Percentiles rank a stretch among this genome's conserved stretches.
phyloP scores from a whole-genome alignment of 1,140 invertebrate species.

The Paraescarpia echinospica region DNA sequence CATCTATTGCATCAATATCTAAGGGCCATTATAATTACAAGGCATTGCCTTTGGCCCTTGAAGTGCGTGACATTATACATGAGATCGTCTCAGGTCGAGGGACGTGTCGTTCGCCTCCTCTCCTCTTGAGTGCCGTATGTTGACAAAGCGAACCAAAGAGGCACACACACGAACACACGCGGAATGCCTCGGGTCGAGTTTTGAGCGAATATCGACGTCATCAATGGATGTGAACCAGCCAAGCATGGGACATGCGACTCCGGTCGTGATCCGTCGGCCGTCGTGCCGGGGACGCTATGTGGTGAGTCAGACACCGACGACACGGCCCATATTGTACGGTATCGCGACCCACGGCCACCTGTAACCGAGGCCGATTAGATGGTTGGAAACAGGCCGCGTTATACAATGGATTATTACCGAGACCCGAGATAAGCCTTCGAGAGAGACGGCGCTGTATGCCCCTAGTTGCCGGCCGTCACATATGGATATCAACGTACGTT shows the following conservation, averaged over 20 bases:
- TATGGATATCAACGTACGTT: neutral
- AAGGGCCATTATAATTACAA: neutral
- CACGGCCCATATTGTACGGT: neutral
- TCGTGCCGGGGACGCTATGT: neutral
- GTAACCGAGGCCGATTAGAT: neutral
- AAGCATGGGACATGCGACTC: neutral
- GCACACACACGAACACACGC: neutral
- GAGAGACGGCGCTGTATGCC: neutral
- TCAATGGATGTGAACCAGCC: neutral
- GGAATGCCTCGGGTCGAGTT: neutral
- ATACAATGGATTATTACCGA: neutral
- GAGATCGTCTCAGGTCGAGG: neutral
- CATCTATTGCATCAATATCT: neutral
- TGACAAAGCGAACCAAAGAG: neutral
- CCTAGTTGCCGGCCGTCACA: neutral
- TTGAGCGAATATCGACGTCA: neutral
- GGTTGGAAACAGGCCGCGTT: neutral
- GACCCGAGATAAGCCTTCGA: neutral
- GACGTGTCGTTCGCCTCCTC: neutral
- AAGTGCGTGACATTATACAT: neutral
- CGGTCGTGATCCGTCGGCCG: neutral
- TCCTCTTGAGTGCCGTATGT: neutral
- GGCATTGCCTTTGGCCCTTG: neutral
- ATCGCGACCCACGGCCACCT: no score
- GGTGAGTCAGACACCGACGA: neutral